A percentile compares a stretch with the other conserved stretches of the same genome.
These are phyloP conservation scores for Hassar affinis DNA, from an alignment of 2,113 vertebrate species.

Conservation along the genomic window DNA sequence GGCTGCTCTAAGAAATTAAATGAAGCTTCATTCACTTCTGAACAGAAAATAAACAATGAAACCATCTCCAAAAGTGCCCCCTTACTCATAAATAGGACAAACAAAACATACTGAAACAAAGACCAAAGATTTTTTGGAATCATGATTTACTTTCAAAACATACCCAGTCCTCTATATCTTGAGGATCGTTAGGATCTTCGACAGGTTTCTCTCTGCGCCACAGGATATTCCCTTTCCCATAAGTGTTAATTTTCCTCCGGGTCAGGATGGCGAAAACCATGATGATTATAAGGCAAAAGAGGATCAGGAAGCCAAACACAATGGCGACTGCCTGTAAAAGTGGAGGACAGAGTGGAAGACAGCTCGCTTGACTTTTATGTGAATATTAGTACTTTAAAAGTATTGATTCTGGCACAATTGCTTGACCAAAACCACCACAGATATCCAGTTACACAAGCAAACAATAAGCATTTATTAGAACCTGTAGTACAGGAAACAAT, in stretches of 20 bases:
- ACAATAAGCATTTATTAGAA: not conserved
- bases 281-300: constrained; percentile 78
- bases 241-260: constrained; percentile 74
- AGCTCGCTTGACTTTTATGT: not conserved
- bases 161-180: constrained; percentile 86
- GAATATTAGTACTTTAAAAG: not conserved
- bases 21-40: not conserved
- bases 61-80: not conserved
- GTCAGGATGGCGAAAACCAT: constrained; percentile 86
- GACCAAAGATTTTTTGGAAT: no score
- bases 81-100: not conserved
- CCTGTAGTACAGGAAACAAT: not conserved
- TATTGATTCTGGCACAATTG: not conserved
- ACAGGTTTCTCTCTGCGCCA: constrained; percentile 75
- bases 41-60: not conserved
- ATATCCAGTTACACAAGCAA: not conserved
- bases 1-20: no score
- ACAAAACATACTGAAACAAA: not conserved
- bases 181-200: constrained; percentile 66
- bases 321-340: constrained; percentile 81
- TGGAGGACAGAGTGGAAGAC: not conserved
- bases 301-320: constrained; percentile 81
- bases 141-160: not conserved
- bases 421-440: not conserved
- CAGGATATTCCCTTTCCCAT: constrained; percentile 83